Percentiles rank a stretch among this genome's conserved stretches.
Evolutionary conservation across 1,140 invertebrate species (phyloP).

Genomic region (silkworm (Bombyx mori)): DNA sequence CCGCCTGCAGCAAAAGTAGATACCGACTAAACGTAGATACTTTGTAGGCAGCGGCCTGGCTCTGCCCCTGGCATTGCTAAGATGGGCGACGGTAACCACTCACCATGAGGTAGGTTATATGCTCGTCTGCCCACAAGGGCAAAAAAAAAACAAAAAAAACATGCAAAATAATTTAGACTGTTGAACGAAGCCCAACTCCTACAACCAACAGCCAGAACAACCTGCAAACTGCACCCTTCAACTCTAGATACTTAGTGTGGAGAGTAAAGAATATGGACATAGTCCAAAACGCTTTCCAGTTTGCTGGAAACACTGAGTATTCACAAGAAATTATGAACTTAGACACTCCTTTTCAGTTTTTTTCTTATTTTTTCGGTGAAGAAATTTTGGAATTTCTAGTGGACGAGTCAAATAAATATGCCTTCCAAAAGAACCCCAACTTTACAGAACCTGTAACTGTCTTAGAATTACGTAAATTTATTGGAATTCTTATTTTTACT

Average conservation of each 20-base stretch:
- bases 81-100: no score
- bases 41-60: no score
- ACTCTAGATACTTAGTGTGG: slow-evolving; percentile 35
- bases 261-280: slow-evolving; percentile 37
- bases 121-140: no score
- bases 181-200: slow-evolving; percentile 36
- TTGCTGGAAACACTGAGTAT: slow-evolving; percentile 36
- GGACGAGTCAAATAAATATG: slow-evolving; percentile 39
- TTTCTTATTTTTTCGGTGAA: slow-evolving; percentile 39
- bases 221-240: slow-evolving; percentile 35
- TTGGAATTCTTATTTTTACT: slow-evolving; percentile 39
- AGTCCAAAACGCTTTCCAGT: slow-evolving; percentile 38
- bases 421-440: slow-evolving; percentile 34
- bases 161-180: slow-evolving; percentile 38
- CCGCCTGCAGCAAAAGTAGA: slow-evolving; percentile 31
- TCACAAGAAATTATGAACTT: slow-evolving; percentile 31
- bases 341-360: slow-evolving; percentile 36
- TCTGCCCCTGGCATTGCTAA: no score
- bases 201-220: slow-evolving; percentile 34
- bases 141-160: no score
- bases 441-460: slow-evolving; percentile 32
- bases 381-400: slow-evolving; percentile 32
- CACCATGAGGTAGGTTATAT: no score
- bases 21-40: no score
- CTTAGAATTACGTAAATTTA: slow-evolving; percentile 39